Evolutionary conservation across 2,113 vertebrate genomes (phyloP).

Genomic region (Tautogolabrus adspersus): DNA sequence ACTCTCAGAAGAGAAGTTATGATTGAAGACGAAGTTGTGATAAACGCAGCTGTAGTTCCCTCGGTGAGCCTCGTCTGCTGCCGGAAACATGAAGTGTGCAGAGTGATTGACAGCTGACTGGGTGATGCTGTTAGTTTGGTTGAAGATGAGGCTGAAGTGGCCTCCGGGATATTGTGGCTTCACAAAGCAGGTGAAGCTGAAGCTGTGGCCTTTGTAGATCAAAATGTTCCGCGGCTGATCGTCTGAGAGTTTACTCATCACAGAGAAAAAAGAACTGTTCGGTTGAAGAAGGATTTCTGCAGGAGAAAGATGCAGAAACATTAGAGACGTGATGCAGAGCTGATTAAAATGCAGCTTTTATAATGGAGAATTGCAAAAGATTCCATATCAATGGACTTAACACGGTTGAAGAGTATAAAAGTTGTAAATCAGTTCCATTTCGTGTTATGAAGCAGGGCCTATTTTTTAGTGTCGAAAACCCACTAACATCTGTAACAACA

Average conservation of each 20-base stretch:
- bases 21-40: slow-evolving; percentile 28
- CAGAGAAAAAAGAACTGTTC: not conserved
- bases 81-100: not conserved
- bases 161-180: slow-evolving; percentile 30
- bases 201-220: slow-evolving; percentile 3
- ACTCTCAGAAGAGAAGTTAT: slow-evolving; percentile 28
- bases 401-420: no score
- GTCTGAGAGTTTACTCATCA: fast-evolving
- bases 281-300: slow-evolving; percentile 18
- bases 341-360: not conserved
- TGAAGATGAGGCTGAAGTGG: slow-evolving; percentile 22
- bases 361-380: not conserved
- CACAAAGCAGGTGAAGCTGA: slow-evolving; percentile 28
- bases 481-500: not conserved
- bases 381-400: no score
- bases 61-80: not conserved
- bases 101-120: slow-evolving; percentile 30
- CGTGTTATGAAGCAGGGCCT: no score
- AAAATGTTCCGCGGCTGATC: not conserved
- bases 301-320: not conserved
- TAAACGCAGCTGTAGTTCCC: slow-evolving; percentile 45
- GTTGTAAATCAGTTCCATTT: no score
- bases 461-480: no score
- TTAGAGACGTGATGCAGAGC: not conserved
- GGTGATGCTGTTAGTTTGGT: not conserved